phyloP scores from a whole-genome alignment of 1,140 invertebrate species.

The Drosophila carrolli region DNA sequence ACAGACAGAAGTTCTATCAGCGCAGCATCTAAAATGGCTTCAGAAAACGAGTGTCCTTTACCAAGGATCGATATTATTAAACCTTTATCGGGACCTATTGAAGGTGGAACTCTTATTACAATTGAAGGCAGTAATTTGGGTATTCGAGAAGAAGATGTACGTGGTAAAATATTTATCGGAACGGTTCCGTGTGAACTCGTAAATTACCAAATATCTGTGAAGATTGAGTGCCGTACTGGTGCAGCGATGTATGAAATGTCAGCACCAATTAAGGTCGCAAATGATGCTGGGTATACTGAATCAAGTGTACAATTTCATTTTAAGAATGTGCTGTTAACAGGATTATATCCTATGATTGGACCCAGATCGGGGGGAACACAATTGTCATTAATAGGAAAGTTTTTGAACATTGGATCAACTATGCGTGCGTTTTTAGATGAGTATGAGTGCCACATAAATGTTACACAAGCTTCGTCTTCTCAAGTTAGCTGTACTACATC shows the following conservation, averaged over 20 bases:
- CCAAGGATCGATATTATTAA: constrained; percentile 98
- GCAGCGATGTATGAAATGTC: constrained; percentile 90
- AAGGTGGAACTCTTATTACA: constrained; percentile 97
- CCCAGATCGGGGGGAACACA: constrained; percentile 97
- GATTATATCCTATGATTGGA: constrained; percentile 93
- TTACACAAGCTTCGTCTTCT: constrained; percentile 94
- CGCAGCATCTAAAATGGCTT: background rate
- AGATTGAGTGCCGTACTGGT: constrained; percentile 94
- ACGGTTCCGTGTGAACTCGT: constrained; percentile 94
- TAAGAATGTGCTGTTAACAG: constrained; percentile 92
- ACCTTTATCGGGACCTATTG: constrained; percentile 96
- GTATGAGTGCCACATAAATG: constrained; percentile 94
- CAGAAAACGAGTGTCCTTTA: constrained; percentile 93
- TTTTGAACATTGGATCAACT: constrained; percentile 96
- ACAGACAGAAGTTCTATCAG: constrained; percentile 5
- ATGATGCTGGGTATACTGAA: constrained; percentile 94
- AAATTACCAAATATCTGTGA: constrained; percentile 96
- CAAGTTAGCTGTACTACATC: constrained; percentile 95
- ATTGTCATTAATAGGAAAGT: constrained; percentile 94
- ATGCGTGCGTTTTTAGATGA: constrained; percentile 95
- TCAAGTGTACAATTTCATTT: constrained; percentile 96
- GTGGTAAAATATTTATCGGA: constrained; percentile 95
- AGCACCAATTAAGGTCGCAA: constrained; percentile 94
- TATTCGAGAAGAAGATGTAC: constrained; percentile 94
- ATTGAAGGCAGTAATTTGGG: constrained; percentile 98